Evolutionary conservation across 2,888 invertebrate genomes (phyloP).

Genomic region (Antitype chi): DNA sequence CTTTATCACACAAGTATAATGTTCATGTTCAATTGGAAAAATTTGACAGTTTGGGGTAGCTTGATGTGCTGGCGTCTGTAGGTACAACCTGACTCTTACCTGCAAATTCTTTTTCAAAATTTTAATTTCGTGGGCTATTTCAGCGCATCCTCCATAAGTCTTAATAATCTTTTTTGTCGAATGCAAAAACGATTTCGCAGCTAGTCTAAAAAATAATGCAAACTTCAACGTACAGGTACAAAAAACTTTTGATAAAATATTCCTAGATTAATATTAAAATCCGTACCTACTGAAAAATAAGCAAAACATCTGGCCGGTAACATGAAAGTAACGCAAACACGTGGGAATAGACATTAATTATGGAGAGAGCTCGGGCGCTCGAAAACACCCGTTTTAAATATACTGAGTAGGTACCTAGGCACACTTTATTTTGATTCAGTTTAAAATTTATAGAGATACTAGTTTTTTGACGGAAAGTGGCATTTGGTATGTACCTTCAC

Average conservation of each 20-base stretch:
- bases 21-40: too few species aligned
- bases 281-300: constrained; percentile 56
- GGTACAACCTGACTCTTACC: too few species aligned
- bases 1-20: too few species aligned
- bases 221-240: neutral
- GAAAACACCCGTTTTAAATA: constrained; percentile 62
- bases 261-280: constrained; percentile 54
- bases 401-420: constrained; percentile 37
- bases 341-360: constrained; percentile 70
- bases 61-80: too few species aligned
- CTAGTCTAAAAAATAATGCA: neutral
- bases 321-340: constrained; percentile 64
- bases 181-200: neutral
- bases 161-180: neutral
- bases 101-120: too few species aligned
- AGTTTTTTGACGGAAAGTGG: neutral
- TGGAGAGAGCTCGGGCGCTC: constrained; percentile 63
- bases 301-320: constrained; percentile 51
- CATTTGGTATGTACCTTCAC: neutral
- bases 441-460: constrained; percentile 28
- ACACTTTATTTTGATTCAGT: constrained; percentile 47
- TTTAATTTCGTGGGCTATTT: too few species aligned
- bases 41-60: too few species aligned
- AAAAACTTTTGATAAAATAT: constrained; percentile 28
- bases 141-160: neutral